Conservation (phyloP, 2,797 vertebrate species). For the Rallus crepitans region DNA sequence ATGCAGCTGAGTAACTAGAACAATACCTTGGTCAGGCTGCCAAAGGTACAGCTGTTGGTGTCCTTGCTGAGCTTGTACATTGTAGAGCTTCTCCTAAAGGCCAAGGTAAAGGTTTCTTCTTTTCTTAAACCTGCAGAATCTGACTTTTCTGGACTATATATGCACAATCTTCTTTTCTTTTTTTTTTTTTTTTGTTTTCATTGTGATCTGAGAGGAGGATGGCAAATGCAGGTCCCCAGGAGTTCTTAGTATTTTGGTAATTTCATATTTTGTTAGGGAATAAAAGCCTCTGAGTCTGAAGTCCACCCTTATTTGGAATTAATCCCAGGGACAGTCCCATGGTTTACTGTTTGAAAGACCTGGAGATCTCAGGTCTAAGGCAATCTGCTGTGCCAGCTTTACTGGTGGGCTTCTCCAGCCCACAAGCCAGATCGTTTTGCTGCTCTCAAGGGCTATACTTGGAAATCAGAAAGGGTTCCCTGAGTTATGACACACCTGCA, state of each 20-base stretch:
- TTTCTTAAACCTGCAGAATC: neutral
- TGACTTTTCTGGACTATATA: neutral
- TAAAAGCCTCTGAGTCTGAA: neutral
- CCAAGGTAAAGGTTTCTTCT: neutral
- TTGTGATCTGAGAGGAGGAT: neutral
- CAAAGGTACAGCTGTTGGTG: conserved; percentile 37
- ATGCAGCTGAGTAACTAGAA: neutral
- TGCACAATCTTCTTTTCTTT: too few species aligned
- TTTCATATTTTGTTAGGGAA: neutral
- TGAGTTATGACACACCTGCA: neutral
- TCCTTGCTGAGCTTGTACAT: neutral
- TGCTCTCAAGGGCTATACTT: neutral
- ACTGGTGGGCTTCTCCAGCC: neutral
- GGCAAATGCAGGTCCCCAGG: neutral
- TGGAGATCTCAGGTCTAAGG: neutral
- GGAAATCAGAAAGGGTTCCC: neutral
- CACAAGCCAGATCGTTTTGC: neutral
- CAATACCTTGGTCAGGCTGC: conserved; percentile 10
- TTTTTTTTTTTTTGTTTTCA: neutral
- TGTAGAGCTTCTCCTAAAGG: neutral
- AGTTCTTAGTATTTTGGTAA: neutral
- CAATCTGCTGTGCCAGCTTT: neutral
- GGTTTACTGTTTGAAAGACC: neutral
- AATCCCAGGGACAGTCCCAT: neutral
- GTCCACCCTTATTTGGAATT: neutral